These are phyloP conservation scores for Halcyon leucocephala DNA, from an alignment of 2,797 vertebrate species.

Conservation along the genomic window DNA sequence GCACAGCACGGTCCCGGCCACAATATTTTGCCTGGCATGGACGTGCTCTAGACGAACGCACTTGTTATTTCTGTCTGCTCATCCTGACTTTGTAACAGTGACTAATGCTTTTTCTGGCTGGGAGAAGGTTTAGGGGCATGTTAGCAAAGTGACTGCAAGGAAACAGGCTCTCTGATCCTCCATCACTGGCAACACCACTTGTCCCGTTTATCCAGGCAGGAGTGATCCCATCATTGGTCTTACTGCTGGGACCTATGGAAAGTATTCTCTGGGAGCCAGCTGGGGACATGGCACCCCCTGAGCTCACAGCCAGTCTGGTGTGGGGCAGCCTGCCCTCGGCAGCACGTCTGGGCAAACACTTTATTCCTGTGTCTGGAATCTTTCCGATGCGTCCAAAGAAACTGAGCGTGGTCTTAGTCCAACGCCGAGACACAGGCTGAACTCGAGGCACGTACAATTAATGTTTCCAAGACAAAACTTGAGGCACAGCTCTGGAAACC, in stretches of 20 bases:
- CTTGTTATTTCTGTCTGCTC: slow-evolving; percentile 61
- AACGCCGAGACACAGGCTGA: background rate
- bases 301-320: background rate
- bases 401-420: background rate
- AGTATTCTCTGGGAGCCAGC: background rate
- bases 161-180: background rate
- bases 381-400: background rate
- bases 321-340: background rate
- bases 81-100: slow-evolving; percentile 36
- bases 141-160: slow-evolving; percentile 13
- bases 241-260: background rate
- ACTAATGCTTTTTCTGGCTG: slow-evolving; percentile 62
- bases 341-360: background rate
- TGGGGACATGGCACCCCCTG: background rate
- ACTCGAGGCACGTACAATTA: background rate
- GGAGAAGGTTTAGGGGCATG: background rate
- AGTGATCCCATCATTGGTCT: accelerated
- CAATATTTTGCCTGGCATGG: slow-evolving; percentile 66
- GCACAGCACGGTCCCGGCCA: background rate
- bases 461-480: background rate
- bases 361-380: background rate
- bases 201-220: background rate
- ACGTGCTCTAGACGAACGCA: background rate
- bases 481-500: background rate
- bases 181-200: background rate